Conservation (phyloP, 2,888 invertebrate genomes). For the Ornithoptera alexandrae region DNA sequence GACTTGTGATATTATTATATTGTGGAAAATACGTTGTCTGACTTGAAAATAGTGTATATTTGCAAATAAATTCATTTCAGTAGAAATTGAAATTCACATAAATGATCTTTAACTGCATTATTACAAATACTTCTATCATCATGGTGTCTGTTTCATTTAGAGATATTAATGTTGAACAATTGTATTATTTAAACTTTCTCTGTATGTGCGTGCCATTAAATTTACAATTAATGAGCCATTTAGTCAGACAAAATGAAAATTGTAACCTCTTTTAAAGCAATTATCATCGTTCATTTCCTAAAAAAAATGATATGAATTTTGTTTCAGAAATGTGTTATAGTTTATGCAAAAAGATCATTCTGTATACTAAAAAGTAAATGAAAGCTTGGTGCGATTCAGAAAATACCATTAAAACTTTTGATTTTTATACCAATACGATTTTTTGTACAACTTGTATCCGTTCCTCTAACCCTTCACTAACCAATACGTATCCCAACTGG, state of each 20-base stretch:
- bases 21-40: conserved; percentile 77
- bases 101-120: conserved; percentile 40
- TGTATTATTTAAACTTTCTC: conserved; percentile 42
- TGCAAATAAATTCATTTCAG: conserved; percentile 53
- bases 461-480: background rate
- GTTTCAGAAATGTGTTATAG: conserved; percentile 72
- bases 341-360: conserved; percentile 73
- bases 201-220: conserved; percentile 64
- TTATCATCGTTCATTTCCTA: conserved; percentile 60
- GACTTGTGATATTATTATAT: conserved; percentile 79
- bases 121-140: conserved; percentile 34
- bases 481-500: background rate
- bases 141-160: conserved; percentile 36
- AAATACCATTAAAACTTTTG: conserved; percentile 81
- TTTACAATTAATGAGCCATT: conserved; percentile 49
- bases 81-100: conserved; percentile 57
- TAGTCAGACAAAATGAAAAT: conserved; percentile 76
- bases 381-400: conserved; percentile 81
- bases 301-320: conserved; percentile 53
- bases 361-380: conserved; percentile 80
- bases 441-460: conserved; percentile 37
- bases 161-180: conserved; percentile 41
- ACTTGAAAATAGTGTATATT: conserved; percentile 74
- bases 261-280: conserved; percentile 63
- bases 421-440: conserved; percentile 78